Evolutionary conservation across 2,113 vertebrate genomes (phyloP), one percentile per base, ranked within the genome.

Genomic region (Dromaius novaehollandiae): DNA sequence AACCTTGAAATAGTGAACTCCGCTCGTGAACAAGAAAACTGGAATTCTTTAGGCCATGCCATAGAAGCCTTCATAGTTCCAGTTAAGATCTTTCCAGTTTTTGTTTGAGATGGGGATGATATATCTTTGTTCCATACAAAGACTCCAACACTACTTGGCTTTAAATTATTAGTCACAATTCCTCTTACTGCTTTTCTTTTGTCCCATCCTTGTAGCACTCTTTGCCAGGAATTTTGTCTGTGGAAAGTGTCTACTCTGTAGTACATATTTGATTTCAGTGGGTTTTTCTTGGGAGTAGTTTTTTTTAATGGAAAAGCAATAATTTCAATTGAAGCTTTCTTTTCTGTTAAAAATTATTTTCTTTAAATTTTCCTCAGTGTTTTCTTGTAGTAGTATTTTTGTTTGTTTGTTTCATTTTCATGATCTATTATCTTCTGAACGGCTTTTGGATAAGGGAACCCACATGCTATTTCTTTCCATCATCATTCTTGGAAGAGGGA

Each of bases 101-200:
- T 53, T 32, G 4, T 60, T 53, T 30, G 5, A 21, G 14, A 16
- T 56, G 30, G 22, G 74, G 64, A 5, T 1, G 1, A 4, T 12
- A 1, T 20, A 2, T 25, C 25, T 58, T 17, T n/a, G 11, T 58
- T 63, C 3, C 13, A 46, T 61, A 26, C 0, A 9, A 81, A 36
- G 9, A 9, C 53, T 69, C 75, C 58, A 71, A 4, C 2, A 2
- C 3, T 83, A 13, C 20, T 82, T 73, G 24, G 11, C 66, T 88
- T 93, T 36, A 32, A 58, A 22, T 73, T n/a, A 21, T 44, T 65
- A 36, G 18, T 86, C 24, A 9, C 1, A 14, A 0, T 14, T 77
- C 36, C 55, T 60, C 3, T 63, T 79, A 26, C 14, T 91, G 13
- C 18, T 66, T 21, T 81, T 51, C 15, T 70, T 53, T 30, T 71